Percentiles rank a stretch among this genome's conserved stretches.
Evolutionary conservation across 2,797 vertebrate genomes (phyloP).

Genomic region (Mormyrops attenuatus): DNA sequence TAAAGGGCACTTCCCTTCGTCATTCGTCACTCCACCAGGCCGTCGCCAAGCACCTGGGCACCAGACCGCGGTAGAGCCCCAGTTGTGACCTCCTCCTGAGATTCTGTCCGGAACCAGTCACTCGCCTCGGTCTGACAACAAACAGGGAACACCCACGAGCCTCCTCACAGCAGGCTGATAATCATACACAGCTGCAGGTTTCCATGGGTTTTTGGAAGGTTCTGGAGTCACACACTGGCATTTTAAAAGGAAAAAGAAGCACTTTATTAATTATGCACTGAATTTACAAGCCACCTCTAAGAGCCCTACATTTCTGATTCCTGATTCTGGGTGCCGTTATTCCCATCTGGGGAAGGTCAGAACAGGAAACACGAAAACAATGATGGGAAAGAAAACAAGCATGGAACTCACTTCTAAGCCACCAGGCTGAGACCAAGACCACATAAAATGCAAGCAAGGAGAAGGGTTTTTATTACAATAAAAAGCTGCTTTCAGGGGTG

Average conservation of each 20-base stretch:
- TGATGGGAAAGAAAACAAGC: not conserved
- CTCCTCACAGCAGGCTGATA: not conserved
- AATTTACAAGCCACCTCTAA: not conserved
- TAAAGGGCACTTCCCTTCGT: constrained; percentile 64
- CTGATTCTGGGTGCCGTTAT: not conserved
- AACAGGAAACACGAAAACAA: not conserved
- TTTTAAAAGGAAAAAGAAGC: not conserved
- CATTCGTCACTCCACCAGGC: constrained; percentile 60
- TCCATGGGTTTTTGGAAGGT: not conserved
- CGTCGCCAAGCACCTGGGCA: constrained; percentile 31
- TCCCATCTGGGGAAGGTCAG: not conserved
- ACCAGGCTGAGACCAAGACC: not conserved
- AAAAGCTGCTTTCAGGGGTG: not conserved
- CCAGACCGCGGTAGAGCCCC: not conserved
- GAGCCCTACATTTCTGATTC: not conserved
- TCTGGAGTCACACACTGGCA: not conserved
- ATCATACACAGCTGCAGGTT: not conserved
- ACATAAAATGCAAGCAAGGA: not conserved
- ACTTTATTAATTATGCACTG: not conserved
- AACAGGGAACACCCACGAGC: not conserved
- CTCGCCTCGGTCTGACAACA: not conserved
- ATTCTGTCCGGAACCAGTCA: not conserved
- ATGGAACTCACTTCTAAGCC: not conserved
- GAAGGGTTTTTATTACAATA: not conserved
- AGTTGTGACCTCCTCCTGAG: not conserved